phyloP scores from a whole-genome alignment of 2,797 vertebrate genomes.

The Margarornis squamiger region DNA sequence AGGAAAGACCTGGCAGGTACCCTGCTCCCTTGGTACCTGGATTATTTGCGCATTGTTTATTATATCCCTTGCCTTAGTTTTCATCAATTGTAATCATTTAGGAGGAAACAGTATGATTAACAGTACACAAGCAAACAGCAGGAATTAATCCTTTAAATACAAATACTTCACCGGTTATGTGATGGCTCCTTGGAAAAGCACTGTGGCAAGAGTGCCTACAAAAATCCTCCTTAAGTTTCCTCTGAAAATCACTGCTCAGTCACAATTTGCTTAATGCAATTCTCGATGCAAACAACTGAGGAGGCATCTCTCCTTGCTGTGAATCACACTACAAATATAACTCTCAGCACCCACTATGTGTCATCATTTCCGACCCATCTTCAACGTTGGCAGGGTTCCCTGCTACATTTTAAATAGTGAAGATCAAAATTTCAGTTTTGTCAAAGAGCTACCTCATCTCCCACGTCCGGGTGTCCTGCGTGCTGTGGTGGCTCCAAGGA shows the following conservation, averaged over 20 bases:
- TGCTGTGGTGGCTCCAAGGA: not conserved
- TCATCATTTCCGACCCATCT: not conserved
- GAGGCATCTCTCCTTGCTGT: not conserved
- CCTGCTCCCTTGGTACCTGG: slow-evolving; percentile 43
- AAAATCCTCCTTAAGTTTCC: slow-evolving; percentile 18
- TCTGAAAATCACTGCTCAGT: slow-evolving; percentile 26
- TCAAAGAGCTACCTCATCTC: not conserved
- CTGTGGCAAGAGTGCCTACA: not conserved
- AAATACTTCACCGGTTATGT: slow-evolving; percentile 49
- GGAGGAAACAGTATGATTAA: slow-evolving; percentile 74
- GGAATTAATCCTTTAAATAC: slow-evolving; percentile 80
- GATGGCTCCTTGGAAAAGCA: slow-evolving; percentile 64
- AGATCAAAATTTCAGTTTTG: not conserved
- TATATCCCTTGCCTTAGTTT: slow-evolving; percentile 69
- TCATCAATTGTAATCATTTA: slow-evolving; percentile 77
- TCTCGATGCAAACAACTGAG: not conserved
- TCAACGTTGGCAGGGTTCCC: not conserved
- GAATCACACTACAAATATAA: not conserved
- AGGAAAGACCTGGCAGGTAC: slow-evolving; percentile 65
- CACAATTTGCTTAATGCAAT: not conserved
- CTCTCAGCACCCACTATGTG: not conserved
- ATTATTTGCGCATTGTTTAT: slow-evolving; percentile 68
- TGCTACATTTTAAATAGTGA: not conserved
- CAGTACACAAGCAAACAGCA: slow-evolving; percentile 76
- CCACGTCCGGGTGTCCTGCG: rapidly evolving